These are phyloP conservation scores for Olivierus martensii DNA, from an alignment of 1,140 invertebrate species.

Conservation along the genomic window DNA sequence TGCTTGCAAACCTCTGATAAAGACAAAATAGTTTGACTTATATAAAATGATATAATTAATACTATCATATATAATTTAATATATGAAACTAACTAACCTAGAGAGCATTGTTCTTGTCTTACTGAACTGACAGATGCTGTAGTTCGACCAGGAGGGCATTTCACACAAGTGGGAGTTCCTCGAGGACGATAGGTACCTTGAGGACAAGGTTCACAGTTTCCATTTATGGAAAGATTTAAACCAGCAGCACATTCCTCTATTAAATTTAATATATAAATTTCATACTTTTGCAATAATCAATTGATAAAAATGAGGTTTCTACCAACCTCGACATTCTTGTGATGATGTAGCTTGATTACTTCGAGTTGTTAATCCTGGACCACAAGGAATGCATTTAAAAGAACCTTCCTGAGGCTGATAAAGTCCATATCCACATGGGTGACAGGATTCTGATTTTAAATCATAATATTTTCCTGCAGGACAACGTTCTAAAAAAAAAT, in stretches of 20 bases:
- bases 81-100: too few species aligned
- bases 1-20: conserved; percentile 30
- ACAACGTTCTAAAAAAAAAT: conserved; percentile 61
- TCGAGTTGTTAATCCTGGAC: conserved; percentile 81
- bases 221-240: conserved; percentile 71
- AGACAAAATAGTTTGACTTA: too few species aligned
- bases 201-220: conserved; percentile 83
- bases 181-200: conserved; percentile 76
- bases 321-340: conserved; percentile 32
- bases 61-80: too few species aligned
- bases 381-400: conserved; percentile 77
- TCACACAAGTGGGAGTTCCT: conserved; percentile 70
- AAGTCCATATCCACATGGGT: conserved; percentile 84
- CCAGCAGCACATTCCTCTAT: conserved; percentile 64
- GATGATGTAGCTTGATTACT: conserved; percentile 73
- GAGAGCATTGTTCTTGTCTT: conserved; percentile 75
- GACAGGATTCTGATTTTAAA: conserved; percentile 63
- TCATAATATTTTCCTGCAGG: conserved; percentile 85
- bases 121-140: conserved; percentile 69
- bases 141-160: conserved; percentile 75
- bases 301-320: background rate
- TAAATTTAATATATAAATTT: background rate
- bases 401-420: conserved; percentile 83
- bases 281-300: background rate
- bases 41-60: too few species aligned